Percentiles rank a stretch among this genome's conserved stretches.
phyloP scores from a whole-genome alignment of 1,140 invertebrate species.

The Planococcus citri region DNA sequence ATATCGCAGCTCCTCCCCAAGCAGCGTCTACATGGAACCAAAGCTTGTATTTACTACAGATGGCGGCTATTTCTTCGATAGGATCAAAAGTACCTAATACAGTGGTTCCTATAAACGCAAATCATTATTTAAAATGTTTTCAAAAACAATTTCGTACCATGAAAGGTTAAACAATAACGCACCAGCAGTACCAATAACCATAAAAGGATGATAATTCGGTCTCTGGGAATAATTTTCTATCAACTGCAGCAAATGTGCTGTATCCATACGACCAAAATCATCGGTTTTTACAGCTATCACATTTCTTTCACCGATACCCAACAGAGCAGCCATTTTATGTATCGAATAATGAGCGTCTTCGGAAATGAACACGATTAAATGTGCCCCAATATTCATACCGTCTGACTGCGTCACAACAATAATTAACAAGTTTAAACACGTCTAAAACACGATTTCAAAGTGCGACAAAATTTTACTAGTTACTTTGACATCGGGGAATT shows the following conservation, averaged over 20 bases:
- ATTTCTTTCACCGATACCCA: slow-evolving; percentile 67
- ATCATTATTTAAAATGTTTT: neutral
- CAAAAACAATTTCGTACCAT: neutral
- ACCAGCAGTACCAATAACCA: slow-evolving; percentile 60
- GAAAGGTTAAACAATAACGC: slow-evolving; percentile 47
- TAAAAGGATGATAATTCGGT: slow-evolving; percentile 48
- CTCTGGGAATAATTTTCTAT: slow-evolving; percentile 37
- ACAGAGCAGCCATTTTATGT: slow-evolving; percentile 59
- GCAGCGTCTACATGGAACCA: slow-evolving; percentile 99
- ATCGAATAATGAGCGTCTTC: slow-evolving; percentile 74
- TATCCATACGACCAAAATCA: slow-evolving; percentile 48
- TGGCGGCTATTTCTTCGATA: slow-evolving; percentile 81
- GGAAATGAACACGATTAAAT: slow-evolving; percentile 24
- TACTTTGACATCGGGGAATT: slow-evolving; percentile 5
- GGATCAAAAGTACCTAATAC: slow-evolving; percentile 94
- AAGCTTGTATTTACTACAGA: slow-evolving; percentile 86
- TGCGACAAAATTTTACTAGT: neutral
- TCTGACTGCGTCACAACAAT: neutral
- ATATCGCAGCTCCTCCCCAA: slow-evolving; percentile 90
- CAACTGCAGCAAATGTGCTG: slow-evolving; percentile 40
- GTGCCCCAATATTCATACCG: neutral
- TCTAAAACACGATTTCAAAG: neutral
- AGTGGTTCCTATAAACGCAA: slow-evolving; percentile 62
- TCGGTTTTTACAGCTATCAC: slow-evolving; percentile 55
- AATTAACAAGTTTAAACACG: too few relatives aligned